Evolutionary conservation across 2,797 vertebrate genomes (phyloP).

Genomic region (Betta splendens): DNA sequence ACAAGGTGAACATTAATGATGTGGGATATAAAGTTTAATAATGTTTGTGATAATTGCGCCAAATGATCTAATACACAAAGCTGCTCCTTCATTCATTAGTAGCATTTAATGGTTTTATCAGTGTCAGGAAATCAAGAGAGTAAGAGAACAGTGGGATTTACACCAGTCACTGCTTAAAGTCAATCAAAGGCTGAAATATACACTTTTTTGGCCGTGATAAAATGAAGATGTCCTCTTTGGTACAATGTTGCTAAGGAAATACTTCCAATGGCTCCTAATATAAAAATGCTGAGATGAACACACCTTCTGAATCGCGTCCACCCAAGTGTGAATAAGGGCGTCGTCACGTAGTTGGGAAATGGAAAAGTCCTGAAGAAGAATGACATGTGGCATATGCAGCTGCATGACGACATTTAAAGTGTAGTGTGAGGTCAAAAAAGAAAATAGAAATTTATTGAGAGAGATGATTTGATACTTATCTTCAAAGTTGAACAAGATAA

Average conservation of each 20-base stretch:
- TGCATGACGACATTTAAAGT: conserved; percentile 45
- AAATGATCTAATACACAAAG: conserved; percentile 23
- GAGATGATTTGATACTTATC: conserved; percentile 67
- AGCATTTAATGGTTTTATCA: conserved; percentile 7
- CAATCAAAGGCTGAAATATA: background rate
- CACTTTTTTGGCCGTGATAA: background rate
- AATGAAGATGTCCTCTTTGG: conserved; percentile 1
- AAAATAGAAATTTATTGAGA: conserved; percentile 32
- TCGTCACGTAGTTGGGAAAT: conserved; percentile 6
- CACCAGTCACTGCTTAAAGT: background rate
- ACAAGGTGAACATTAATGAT: conserved; percentile 59
- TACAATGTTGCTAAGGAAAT: background rate
- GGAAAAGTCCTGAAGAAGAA: conserved; percentile 25
- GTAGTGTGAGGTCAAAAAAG: conserved; percentile 40
- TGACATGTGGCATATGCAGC: conserved; percentile 22
- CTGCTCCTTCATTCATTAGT: conserved; percentile 18
- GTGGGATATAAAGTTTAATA: conserved; percentile 36
- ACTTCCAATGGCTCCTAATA: background rate
- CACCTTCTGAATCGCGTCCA: conserved; percentile 1
- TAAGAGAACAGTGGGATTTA: too few species aligned
- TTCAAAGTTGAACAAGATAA: conserved; percentile 67
- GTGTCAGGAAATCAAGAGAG: background rate
- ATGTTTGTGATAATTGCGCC: conserved; percentile 27
- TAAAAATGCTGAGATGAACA: conserved; percentile 1
- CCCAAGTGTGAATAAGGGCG: background rate